Evolutionary conservation across 2,888 invertebrate genomes (phyloP).

Genomic region (Tachystola acroxantha): DNA sequence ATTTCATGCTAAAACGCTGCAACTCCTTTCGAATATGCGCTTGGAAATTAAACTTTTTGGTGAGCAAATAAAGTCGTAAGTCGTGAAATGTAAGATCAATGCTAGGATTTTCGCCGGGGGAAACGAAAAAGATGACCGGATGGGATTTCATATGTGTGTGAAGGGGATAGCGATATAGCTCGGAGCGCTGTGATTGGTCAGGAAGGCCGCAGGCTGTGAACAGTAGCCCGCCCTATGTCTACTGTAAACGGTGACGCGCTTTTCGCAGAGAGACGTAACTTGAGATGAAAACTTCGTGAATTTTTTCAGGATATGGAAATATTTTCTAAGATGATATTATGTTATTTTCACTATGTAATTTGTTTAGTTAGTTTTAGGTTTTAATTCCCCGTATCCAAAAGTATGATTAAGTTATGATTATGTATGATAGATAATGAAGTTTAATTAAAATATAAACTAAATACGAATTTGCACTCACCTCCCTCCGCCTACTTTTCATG

Average conservation of each 20-base stretch:
- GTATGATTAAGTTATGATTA: no score
- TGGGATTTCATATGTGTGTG: constrained; percentile 35
- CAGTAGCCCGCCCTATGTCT: constrained; percentile 79
- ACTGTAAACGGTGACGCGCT: constrained; percentile 67
- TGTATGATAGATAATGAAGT: no score
- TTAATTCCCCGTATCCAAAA: no score
- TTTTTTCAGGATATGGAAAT: neutral
- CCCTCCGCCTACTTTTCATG: no score
- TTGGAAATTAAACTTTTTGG: neutral
- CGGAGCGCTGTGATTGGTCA: constrained; percentile 79
- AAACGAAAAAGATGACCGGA: constrained; percentile 55
- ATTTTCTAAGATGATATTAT: no score
- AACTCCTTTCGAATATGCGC: constrained; percentile 31
- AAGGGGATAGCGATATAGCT: constrained; percentile 65
- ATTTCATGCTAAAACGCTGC: constrained; percentile 46
- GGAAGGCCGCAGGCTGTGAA: constrained; percentile 78
- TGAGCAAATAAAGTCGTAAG: constrained; percentile 32
- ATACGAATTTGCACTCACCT: no score
- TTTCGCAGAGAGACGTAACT: constrained; percentile 47
- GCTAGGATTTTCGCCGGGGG: constrained; percentile 75
- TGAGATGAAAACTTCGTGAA: constrained; percentile 16
- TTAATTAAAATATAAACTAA: no score
- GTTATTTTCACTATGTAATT: no score
- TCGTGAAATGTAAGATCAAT: constrained; percentile 35
- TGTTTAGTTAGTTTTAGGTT: no score